Evolutionary conservation across 2,888 invertebrate species (phyloP), one percentile per base, ranked within the genome.

Genomic region (Maniola hyperantus): DNA sequence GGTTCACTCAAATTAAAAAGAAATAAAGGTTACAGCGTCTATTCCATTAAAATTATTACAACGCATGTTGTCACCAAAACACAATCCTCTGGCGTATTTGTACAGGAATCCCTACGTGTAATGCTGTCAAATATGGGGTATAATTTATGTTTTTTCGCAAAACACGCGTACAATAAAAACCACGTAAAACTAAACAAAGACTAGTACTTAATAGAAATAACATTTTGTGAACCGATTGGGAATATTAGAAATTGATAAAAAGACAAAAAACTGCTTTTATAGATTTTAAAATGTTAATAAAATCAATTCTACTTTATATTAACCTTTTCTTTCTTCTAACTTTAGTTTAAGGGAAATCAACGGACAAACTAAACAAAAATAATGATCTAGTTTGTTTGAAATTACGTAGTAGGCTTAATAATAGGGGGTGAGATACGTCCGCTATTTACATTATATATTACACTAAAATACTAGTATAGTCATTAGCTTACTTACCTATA

Each of bases 31-130:
- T 61, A 71, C 68, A 66, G 63, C 57, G 65, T 67, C 62, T 66
- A 69, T 69, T 71, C 67, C 68, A 69, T 70, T 69, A 67, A 71
- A 67, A 66, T 65, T 55, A 66, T 69, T 71, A 67, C 70, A 65
- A 64, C 66, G 64, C 63, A 67, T 64, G 64, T 67, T 69, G 53
- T 64, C 62, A 68, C 68, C 62, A 64, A 69, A 65, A 68, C 15
- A 62, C 58, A 39, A 57, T 67, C 68, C 68, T 62, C 54, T 33
- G 34, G 70, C 57, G 70, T 68, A 68, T 68, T 57, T 62, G 68
- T 71, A 64, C 55, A 39, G 64, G 46, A 66, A 68, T 66, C 67
- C 53, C 57, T 59, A 48, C 61, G 54, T 55, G 64, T 67, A 65
- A 53, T 46, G 57, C 67, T 58, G 62, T 69, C 61, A 65, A 66